Evolutionary conservation across 1,140 invertebrate species (phyloP), one percentile per base, ranked within the genome.

Genomic region (Saccostrea echinata): DNA sequence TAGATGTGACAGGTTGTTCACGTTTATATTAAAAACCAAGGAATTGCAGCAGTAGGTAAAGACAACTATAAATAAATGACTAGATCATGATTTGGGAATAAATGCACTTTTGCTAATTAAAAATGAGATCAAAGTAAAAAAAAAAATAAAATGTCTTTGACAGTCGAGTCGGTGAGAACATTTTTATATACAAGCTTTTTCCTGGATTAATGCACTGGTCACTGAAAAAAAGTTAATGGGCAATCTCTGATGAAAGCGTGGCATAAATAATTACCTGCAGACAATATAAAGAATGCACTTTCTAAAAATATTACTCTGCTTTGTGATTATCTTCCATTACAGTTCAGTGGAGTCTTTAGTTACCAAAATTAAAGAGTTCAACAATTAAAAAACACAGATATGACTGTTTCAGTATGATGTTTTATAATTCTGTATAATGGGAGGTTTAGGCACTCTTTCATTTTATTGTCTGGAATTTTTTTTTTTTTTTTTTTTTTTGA

Each of bases 401-500:
- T 76, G 68, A 33, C 68, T 76, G 68, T 76, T n/a, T 24, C 27
- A 24, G 16, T 30, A 27, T 30, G 27, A 30, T 76, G 68, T 76
- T 76, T 27, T 2, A 12, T 76, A 30, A 30, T 30, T 27, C 9
- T 61, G 21, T 61, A 61, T n/a, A 18, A 61, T 30, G 2, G 33
- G 13, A 16, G 12, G 33, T 71, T 76, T 76, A 16, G 24, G 16
- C 11, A 76, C 27, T 30, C 30, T 76, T 9, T 76, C 68, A 76
- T 76, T 76, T 33, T 30, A 30, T 27, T 33, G 68, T 76, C 68
- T 76, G 68, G 27, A 76, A 61, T 12, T 76, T 27, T 71, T 8
- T 64, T 64, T 64, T n/a, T 64, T 64, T 8, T 64, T 24, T 64
- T 52, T 55, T 55, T 61, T 61, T 61, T 61, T 61, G n/a, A 61